Evolutionary conservation across 2,113 vertebrate species (phyloP), one percentile per base, ranked within the genome.

Genomic region (Lasiurus borealis): DNA sequence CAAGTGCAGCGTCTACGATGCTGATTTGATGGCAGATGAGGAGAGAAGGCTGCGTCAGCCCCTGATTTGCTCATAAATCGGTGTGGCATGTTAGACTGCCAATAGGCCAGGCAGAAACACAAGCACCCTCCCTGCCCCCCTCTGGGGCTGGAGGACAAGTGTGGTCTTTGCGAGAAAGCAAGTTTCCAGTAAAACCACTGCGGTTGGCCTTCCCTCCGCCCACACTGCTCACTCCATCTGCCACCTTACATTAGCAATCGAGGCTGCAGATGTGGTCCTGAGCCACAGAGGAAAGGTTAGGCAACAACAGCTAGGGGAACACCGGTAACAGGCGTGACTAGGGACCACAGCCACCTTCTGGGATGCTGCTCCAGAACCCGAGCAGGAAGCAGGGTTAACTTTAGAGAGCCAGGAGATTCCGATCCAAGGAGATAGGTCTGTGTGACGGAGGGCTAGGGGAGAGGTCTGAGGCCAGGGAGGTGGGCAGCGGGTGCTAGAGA

Each of bases 281-380:
- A 96, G 75, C 83, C 90, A 95, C 13, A 75, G 31, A 85, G 69
- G 72, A 6, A 82, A 85, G 52, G 66, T 50, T 50, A 23, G 34
- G 13, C 75, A 36, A 16, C 10, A 9, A 1, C 3, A 29, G 31
- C 72, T 85, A 23, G 36, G 64, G 54, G 72, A 2, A 11, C 4
- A 0, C 8, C 25, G 11, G 4, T 52, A 18, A 46, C 54, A 31
- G 8, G 3, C 27, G 76, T 9, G 13, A 62, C 18, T 3, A 15
- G 54, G 71, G 71, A 31, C 91, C 23, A 21, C 50, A 16, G 76
- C 40, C 3, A 29, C 29, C 14, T 50, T 69, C 16, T 31, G 0
- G 2, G 69, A 21, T 16, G n/a, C 25, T 11, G 44, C 64, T 44
- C 19, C 5, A 40, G 82, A 66, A 34, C 10, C 52, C 3, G 0